phyloP scores from a whole-genome alignment of 1,140 invertebrate genomes.

The Atta colombica region DNA sequence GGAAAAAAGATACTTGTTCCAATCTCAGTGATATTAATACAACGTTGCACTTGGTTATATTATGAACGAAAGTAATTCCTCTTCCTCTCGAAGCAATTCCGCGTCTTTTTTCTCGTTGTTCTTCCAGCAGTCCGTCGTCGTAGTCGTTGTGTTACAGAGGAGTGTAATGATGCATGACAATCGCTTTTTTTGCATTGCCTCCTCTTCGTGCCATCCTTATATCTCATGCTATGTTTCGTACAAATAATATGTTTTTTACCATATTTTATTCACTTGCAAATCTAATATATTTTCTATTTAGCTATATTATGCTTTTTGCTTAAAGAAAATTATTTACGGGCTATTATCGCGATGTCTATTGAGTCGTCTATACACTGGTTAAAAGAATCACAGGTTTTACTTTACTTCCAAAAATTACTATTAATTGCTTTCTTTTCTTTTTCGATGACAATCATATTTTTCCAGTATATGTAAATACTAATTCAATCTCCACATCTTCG shows the following conservation, averaged over 20 bases:
- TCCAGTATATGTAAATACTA: not conserved
- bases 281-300: not conserved
- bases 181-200: constrained; percentile 66
- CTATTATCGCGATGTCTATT: not conserved
- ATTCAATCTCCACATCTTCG: not conserved
- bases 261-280: not conserved
- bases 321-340: not conserved
- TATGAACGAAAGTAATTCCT: constrained; percentile 85
- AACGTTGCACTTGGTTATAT: constrained; percentile 66
- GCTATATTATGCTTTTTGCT: not conserved
- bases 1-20: not conserved
- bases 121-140: constrained; percentile 49
- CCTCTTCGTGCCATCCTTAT: not conserved
- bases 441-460: not conserved
- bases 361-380: not conserved
- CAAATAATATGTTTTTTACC: not conserved
- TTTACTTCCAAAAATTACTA: not conserved
- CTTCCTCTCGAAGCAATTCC: constrained; percentile 85
- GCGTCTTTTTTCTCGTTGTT: constrained; percentile 79
- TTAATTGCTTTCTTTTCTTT: not conserved
- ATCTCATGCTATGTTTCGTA: not conserved
- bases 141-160: constrained; percentile 61
- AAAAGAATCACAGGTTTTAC: not conserved
- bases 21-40: constrained; percentile 23
- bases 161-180: constrained; percentile 82